Percentiles rank a stretch among this genome's conserved stretches.
Conservation (phyloP, 2,888 invertebrate species). For the Pterostichus niger region DNA sequence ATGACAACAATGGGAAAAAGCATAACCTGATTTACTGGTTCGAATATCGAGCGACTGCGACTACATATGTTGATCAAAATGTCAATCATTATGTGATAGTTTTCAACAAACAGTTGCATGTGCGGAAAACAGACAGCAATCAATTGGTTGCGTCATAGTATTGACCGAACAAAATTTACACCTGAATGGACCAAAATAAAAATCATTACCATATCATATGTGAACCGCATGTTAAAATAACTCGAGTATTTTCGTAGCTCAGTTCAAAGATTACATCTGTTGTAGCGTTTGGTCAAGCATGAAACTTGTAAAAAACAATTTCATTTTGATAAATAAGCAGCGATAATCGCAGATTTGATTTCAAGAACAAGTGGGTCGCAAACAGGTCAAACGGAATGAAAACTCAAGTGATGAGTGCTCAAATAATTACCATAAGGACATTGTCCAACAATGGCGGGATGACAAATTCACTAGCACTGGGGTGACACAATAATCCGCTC, state of each 20-base stretch:
- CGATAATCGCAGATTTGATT: slow-evolving; percentile 32
- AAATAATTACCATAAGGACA: slow-evolving; percentile 57
- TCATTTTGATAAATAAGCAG: slow-evolving; percentile 14
- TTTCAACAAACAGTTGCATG: slow-evolving; percentile 29
- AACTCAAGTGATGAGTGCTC: not conserved
- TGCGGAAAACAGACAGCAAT: not conserved
- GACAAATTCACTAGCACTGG: not conserved
- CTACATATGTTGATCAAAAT: slow-evolving; percentile 13
- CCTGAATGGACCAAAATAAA: slow-evolving; percentile 28
- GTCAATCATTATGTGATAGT: slow-evolving; percentile 15
- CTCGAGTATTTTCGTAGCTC: slow-evolving; percentile 20
- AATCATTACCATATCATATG: slow-evolving; percentile 17
- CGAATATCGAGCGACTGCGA: not conserved
- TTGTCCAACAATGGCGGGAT: slow-evolving; percentile 34
- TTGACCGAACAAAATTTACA: slow-evolving; percentile 36
- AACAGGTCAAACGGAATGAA: slow-evolving; percentile 36
- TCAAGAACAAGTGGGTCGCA: slow-evolving; percentile 55
- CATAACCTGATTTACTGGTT: not conserved
- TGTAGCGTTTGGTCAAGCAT: slow-evolving; percentile 5
- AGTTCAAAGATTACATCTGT: slow-evolving; percentile 31
- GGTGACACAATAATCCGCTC: not conserved
- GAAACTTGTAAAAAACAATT: not conserved
- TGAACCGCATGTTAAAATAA: slow-evolving; percentile 2
- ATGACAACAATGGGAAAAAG: not conserved
- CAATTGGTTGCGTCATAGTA: slow-evolving; percentile 39